phyloP scores from a whole-genome alignment of 1,140 invertebrate genomes.

The Sipha flava region DNA sequence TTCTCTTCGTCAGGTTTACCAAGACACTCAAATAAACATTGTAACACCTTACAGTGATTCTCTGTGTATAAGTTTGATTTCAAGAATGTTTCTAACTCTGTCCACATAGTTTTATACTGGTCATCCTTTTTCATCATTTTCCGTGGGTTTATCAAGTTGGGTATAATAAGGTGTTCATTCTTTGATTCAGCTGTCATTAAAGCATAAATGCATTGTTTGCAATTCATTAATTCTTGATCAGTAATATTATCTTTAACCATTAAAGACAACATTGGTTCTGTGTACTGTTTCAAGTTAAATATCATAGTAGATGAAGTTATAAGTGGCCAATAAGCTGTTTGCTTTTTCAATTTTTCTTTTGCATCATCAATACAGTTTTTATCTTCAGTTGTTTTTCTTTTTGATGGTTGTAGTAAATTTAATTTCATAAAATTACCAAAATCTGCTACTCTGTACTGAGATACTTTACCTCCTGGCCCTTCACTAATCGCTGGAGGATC shows the following conservation, averaged over 20 bases:
- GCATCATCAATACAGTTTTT: conserved; percentile 50
- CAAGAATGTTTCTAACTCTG: conserved; percentile 76
- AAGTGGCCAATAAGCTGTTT: conserved; percentile 86
- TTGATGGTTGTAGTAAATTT: conserved; percentile 67
- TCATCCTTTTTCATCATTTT: conserved; percentile 59
- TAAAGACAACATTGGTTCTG: conserved; percentile 66
- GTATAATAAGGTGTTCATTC: conserved; percentile 64
- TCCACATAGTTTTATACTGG: conserved; percentile 82
- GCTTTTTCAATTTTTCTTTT: conserved; percentile 59
- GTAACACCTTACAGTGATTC: conserved; percentile 67
- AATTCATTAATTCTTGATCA: conserved; percentile 77
- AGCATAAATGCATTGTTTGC: conserved; percentile 76
- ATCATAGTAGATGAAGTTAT: conserved; percentile 83
- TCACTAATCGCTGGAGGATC: conserved; percentile 92
- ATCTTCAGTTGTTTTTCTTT: conserved; percentile 35
- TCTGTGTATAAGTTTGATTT: conserved; percentile 62
- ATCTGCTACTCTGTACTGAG: conserved; percentile 80
- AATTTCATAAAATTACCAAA: conserved; percentile 81
- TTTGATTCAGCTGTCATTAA: conserved; percentile 73
- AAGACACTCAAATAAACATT: conserved; percentile 74
- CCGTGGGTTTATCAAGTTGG: conserved; percentile 45
- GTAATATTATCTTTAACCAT: conserved; percentile 75
- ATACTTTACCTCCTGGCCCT: conserved; percentile 83
- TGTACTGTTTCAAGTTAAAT: conserved; percentile 75
- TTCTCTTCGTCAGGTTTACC: conserved; percentile 47